These are phyloP conservation scores for Dermochelys coriacea DNA, from an alignment of 2,797 vertebrate species.

Conservation along the genomic window DNA sequence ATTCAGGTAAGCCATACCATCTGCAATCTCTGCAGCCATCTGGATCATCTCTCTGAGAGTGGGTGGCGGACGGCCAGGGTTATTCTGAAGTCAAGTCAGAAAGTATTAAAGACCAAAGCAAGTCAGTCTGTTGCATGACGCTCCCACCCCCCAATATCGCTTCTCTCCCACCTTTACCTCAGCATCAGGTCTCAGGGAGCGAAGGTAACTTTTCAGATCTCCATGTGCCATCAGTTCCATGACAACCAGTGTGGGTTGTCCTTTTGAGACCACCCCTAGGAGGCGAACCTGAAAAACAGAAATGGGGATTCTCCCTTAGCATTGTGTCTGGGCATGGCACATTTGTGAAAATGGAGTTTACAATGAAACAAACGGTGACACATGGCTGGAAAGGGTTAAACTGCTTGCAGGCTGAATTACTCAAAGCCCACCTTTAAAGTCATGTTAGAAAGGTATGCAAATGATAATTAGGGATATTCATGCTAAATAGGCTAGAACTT, in stretches of 20 bases:
- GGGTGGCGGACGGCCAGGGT: conserved; percentile 90
- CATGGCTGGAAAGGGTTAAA: too few relatives aligned
- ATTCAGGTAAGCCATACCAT: conserved; percentile 98
- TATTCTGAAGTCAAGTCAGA: conserved; percentile 82
- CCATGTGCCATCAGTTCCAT: conserved; percentile 99
- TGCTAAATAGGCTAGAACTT: too few relatives aligned
- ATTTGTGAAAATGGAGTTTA: neutral
- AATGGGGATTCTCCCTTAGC: neutral
- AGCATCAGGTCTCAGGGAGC: conserved; percentile 92
- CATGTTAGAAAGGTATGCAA: too few relatives aligned
- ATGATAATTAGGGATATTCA: too few relatives aligned
- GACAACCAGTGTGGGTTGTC: conserved; percentile 95
- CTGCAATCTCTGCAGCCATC: conserved; percentile 97
- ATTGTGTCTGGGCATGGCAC: neutral
- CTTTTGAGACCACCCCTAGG: conserved; percentile 96
- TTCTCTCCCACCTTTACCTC: conserved; percentile 82
- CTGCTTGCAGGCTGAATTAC: too few relatives aligned
- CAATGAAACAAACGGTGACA: neutral
- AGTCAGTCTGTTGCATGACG: rapidly evolving
- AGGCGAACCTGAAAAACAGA: conserved; percentile 88
- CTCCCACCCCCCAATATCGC: rapidly evolving
- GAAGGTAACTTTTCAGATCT: conserved; percentile 95
- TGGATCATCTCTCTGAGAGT: conserved; percentile 94
- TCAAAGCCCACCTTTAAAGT: too few relatives aligned
- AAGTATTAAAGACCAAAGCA: neutral